These are phyloP conservation scores for Eledone cirrhosa DNA, from an alignment of 2,888 invertebrate species.

Conservation along the genomic window DNA sequence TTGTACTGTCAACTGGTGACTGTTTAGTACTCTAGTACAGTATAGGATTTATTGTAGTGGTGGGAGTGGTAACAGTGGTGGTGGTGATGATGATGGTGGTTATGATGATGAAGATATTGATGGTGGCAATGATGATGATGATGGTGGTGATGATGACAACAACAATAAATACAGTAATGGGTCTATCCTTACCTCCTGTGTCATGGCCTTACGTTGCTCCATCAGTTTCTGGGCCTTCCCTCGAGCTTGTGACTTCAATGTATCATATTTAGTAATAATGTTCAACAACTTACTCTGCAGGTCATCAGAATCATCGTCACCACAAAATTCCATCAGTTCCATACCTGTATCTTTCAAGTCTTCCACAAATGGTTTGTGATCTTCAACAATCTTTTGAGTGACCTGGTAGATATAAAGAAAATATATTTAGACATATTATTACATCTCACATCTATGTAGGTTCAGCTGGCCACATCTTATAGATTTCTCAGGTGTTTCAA, in stretches of 20 bases:
- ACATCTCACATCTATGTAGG: too few relatives aligned
- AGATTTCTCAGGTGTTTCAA: too few relatives aligned
- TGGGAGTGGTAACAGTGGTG: too few relatives aligned
- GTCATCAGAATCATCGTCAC: conserved; percentile 63
- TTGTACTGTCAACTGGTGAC: neutral
- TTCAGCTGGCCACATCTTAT: too few relatives aligned
- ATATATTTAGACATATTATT: too few relatives aligned
- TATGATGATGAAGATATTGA: too few relatives aligned
- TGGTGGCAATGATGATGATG: too few relatives aligned
- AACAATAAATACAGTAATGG: neutral
- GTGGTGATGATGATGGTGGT: too few relatives aligned
- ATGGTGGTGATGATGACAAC: neutral
- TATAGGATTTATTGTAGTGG: too few relatives aligned
- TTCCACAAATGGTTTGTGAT: conserved; percentile 65
- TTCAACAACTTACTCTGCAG: conserved; percentile 61
- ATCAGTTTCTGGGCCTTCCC: conserved; percentile 59
- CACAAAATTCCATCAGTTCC: conserved; percentile 65
- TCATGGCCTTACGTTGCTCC: conserved; percentile 56
- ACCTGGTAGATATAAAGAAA: conserved; percentile 41
- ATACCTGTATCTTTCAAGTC: conserved; percentile 63
- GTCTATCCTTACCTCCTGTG: conserved; percentile 55
- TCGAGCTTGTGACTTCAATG: conserved; percentile 57
- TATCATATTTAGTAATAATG: conserved; percentile 60
- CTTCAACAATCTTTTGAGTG: conserved; percentile 63
- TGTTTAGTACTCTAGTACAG: too few relatives aligned